These are phyloP conservation scores for Dicrostonyx torquatus DNA, from an alignment of 2,797 vertebrate species.

Conservation along the genomic window DNA sequence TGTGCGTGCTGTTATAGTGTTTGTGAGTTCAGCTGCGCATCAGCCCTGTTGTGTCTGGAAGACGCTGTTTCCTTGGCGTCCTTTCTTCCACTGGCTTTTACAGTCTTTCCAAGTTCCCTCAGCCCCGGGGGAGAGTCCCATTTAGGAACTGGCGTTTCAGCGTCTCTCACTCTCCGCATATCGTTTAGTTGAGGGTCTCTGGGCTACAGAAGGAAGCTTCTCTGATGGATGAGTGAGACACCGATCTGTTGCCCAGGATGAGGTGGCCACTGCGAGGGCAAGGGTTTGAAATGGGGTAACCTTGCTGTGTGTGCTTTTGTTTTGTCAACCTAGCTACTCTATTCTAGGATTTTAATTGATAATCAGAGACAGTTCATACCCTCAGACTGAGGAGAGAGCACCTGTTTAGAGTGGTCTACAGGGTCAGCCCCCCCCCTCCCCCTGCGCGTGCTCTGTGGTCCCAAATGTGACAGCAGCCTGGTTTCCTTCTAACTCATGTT, in stretches of 20 bases:
- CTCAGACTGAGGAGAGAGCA: not conserved
- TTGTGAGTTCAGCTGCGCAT: not conserved
- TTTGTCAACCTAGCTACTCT: not conserved
- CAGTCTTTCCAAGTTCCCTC: not conserved
- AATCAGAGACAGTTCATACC: not conserved
- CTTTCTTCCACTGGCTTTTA: not conserved
- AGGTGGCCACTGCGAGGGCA: not conserved
- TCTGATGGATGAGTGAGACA: not conserved
- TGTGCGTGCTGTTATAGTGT: not conserved
- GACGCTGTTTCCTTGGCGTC: not conserved
- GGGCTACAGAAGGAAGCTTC: not conserved
- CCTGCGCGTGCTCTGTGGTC: no score
- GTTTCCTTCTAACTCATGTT: not conserved
- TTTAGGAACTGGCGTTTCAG: not conserved
- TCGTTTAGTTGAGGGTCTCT: not conserved
- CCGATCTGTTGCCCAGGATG: not conserved
- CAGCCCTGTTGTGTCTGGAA: not conserved
- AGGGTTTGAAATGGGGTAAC: not conserved
- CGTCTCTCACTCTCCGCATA: not conserved
- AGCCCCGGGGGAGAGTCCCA: not conserved
- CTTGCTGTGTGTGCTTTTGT: not conserved
- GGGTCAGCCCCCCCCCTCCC: not conserved
- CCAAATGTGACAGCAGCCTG: rapidly evolving
- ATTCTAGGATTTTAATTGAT: not conserved
- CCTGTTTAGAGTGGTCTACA: not conserved